Base-by-base conservation (phyloP, 2,888 invertebrate genomes). In the Himalopsyche tibetana region DNA sequence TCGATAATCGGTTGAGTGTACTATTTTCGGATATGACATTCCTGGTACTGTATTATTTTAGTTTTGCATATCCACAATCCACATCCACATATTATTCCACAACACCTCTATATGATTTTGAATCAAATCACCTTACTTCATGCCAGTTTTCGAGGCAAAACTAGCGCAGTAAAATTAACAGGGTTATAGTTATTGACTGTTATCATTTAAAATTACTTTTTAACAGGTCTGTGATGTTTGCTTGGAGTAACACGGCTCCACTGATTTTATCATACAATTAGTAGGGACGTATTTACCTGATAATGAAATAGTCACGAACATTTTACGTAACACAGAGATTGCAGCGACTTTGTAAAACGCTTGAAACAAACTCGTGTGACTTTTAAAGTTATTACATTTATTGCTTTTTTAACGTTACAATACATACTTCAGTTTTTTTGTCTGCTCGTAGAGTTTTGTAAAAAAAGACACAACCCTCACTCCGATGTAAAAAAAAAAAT, bases 241-340 rank as follows among this genome's bases (percentile, higher is more conserved):
- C 4, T 19, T 63, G 63, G n/a, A 19, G n/a, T 6, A 12, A 63
- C 63, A 28, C 11, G 8, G 28, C 63, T 63, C 11, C 11, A 63
- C 63, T 63, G 63, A 63, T 63, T 63, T 19, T 28, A 51, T 19
- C 28, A 28, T 63, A 11, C 63, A 63, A 63, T 63, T 63, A 63
- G 63, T 63, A 15, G 63, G 28, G 19, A 19, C 19, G 8, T 63
- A 19, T 63, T 63, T 63, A 63, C 63, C 19, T 63, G 63, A 63
- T 63, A 63, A 63, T 63, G 19, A 63, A 63, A 63, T 63, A 63
- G 63, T 63, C 63, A 63, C 63, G 63, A 63, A 28, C 63, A 63
- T 28, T 63, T 63, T 63, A 63, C 63, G 8, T 63, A 63, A 63
- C 11, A 28, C 11, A 63, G 19, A 63, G 8, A 63, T 63, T 63